Evolutionary conservation across 2,888 invertebrate species (phyloP).

Genomic region (Camponotus fellah): DNA sequence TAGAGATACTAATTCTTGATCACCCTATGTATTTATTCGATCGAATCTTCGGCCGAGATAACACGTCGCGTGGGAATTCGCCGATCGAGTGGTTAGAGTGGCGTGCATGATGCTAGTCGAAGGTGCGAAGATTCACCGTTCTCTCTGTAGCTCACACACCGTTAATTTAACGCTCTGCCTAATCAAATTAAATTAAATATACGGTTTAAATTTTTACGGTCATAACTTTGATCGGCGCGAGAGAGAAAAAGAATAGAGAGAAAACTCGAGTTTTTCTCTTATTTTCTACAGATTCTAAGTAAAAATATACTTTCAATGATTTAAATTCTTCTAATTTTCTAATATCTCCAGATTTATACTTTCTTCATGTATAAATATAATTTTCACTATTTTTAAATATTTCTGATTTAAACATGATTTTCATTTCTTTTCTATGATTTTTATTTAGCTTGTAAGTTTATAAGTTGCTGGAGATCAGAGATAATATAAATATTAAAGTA

Average conservation of each 20-base stretch:
- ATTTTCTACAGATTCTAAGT: neutral
- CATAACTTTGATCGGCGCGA: neutral
- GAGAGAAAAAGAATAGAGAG: neutral
- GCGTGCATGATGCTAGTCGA: constrained; percentile 24
- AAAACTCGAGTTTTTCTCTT: neutral
- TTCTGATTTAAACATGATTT: neutral
- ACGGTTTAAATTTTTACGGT: constrained; percentile 2
- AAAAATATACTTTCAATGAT: neutral
- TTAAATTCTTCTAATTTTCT: neutral
- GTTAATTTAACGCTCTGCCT: constrained; percentile 31
- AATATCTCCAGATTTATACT: neutral
- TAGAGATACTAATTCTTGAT: neutral
- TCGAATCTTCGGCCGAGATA: constrained; percentile 33
- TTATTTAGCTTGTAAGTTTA: neutral
- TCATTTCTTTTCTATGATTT: neutral
- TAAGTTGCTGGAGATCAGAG: neutral
- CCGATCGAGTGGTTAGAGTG: constrained; percentile 26
- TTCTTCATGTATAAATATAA: neutral
- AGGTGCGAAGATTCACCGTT: constrained; percentile 33
- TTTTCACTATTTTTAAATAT: neutral
- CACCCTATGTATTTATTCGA: neutral
- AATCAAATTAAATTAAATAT: constrained; percentile 12
- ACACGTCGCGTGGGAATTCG: constrained; percentile 31
- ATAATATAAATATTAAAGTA: neutral
- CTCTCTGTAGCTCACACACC: neutral